Conservation (phyloP, 2,113 vertebrate species). For the Macheiramphus alcinus region DNA sequence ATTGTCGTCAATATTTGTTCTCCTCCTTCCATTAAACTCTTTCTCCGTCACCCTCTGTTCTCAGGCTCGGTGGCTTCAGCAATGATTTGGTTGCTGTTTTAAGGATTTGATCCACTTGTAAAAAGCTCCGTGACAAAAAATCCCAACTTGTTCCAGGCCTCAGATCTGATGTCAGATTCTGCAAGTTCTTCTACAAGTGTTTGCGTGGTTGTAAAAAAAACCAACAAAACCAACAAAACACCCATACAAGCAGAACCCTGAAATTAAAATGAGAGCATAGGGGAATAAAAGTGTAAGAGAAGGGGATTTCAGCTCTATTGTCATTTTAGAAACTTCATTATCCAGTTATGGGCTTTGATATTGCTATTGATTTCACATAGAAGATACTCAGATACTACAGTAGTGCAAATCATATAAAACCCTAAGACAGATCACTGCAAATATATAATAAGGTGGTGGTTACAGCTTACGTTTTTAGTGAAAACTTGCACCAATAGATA, state of each 20-base stretch:
- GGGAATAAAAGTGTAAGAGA: background rate
- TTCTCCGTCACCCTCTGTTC: background rate
- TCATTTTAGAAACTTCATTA: conserved; percentile 45
- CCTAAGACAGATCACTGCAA: background rate
- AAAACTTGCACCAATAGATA: background rate
- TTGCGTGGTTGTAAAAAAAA: background rate
- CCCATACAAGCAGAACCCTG: background rate
- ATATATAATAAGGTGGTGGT: background rate
- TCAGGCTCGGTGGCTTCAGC: background rate
- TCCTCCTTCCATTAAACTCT: background rate
- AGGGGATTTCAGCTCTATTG: background rate
- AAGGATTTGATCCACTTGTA: background rate
- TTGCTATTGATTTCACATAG: conserved; percentile 46
- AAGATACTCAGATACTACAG: background rate
- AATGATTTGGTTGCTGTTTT: background rate
- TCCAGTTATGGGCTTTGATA: conserved; percentile 10
- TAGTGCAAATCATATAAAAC: background rate
- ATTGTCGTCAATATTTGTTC: background rate
- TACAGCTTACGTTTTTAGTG: background rate
- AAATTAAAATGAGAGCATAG: background rate
- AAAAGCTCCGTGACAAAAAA: background rate
- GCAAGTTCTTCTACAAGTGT: background rate
- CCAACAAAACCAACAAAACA: background rate
- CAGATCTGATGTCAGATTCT: background rate
- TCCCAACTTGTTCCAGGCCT: background rate